Base-by-base conservation (phyloP, 2,888 invertebrate genomes). In the Cataglyphis cursor region DNA sequence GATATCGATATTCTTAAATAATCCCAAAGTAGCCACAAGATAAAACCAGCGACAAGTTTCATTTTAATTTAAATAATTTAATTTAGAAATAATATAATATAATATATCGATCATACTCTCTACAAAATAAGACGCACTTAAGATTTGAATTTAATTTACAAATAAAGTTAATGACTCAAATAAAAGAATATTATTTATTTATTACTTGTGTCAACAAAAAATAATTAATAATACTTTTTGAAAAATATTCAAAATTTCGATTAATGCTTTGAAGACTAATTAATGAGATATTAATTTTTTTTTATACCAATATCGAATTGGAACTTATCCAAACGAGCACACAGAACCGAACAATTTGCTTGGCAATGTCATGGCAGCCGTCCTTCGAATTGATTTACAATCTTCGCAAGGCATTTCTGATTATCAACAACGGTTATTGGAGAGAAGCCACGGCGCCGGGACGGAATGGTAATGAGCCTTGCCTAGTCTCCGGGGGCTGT, bases 391-490 rank as follows among this genome's bases (percentile, higher is more conserved):
- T 76, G 66, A 80, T 73, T 80, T 61, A 75, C 80, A 59, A 41
- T 68, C 57, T 70, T 78, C 73, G 65, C 48, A 59, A 82, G 81
- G 84, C 82, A 88, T 86, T 85, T 70, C 83, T 87, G 88, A 88
- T 91, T 90, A 91, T 88, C 90, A 87, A 85, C 81, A 84, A 87
- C 84, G 83, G 82, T 87, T 89, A 82, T 82, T 84, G 83, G 75
- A 61, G 64, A 54, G 72, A 8, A n/a, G 18, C 12, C 62, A n/a
- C 62, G 35, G 64, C 57, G 57, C 44, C 38, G 31, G 31, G 15
- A 10, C 35, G 68, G 59, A 89, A 89, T 88, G 86, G 72, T 89
- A 89, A 89, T 88, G 85, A 89, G 85, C 41, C 38, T 62, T 15
- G 31, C 70, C 15, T 62, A 84, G 83, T 76, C 84, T 65, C 35